Evolutionary conservation across 2,888 invertebrate species (phyloP), one percentile per base, ranked within the genome.

Genomic region (Polia nebulosa): DNA sequence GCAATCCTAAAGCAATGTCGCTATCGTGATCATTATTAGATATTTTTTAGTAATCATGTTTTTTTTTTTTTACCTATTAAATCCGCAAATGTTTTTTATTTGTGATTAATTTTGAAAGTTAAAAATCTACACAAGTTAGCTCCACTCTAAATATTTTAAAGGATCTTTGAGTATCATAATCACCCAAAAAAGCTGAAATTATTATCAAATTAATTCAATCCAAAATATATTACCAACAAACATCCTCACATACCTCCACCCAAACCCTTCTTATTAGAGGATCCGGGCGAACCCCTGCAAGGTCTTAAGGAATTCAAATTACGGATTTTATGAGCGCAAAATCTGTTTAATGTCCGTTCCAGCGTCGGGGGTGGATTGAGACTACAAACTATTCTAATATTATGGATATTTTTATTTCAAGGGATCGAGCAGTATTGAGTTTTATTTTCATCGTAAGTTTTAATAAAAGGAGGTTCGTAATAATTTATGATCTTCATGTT

Each of bases 281-380:
- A 88, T 80, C 85, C 86, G 82, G 82, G 83, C 76, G 74, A 77
- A 84, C 86, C 87, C 89, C 82, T 83, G 72, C 72, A 77, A 81
- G 85, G 87, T 90, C 93, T 91, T 90, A 89, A 92, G 94, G 95
- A 95, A 95, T 95, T 94, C 94, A 94, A 95, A 95, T 95, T 95
- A 93, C 92, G 88, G 89, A 90, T 95, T 95, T 95, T 94, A 95
- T 91, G 93, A 88, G 90, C 88, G 87, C 85, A 85, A 95, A 94
- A 95, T 95, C 94, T 94, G 94, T 90, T 93, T 94, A 92, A 93
- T 90, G 91, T 90, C 91, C 83, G 86, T 82, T 82, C 83, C 80
- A 83, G 72, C 71, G 84, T 78, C 13, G 64, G 49, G 78, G 76
- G 57, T 60, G 66, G 55, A 69, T 63, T 55, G 81, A 72, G 76